phyloP scores from a whole-genome alignment of 2,113 vertebrate species.

The Apistogramma diplotaenia region DNA sequence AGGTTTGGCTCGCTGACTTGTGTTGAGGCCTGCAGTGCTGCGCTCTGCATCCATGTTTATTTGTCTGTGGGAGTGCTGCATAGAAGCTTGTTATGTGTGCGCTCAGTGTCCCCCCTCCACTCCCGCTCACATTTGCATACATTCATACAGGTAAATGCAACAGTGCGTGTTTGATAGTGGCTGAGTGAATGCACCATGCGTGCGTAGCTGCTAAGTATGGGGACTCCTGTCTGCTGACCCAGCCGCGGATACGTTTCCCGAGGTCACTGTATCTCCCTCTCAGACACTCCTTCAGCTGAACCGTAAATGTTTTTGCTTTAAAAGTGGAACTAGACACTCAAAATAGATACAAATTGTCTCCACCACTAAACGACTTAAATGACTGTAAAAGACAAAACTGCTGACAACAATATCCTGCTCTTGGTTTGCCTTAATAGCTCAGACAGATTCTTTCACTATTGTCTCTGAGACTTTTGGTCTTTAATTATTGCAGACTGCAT shows the following conservation, averaged over 20 bases:
- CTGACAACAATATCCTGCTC: neutral
- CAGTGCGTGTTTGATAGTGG: neutral
- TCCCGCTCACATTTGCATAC: neutral
- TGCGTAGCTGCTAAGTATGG: neutral
- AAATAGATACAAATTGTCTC: conserved; percentile 29
- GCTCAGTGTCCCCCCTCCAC: neutral
- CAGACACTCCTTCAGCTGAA: conserved; percentile 7
- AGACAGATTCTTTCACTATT: neutral
- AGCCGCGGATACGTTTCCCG: neutral
- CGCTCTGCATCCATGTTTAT: neutral
- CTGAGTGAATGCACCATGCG: neutral
- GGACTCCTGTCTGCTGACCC: neutral
- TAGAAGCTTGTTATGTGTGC: neutral
- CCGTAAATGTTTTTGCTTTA: conserved; percentile 55
- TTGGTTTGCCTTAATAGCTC: neutral
- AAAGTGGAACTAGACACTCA: conserved; percentile 1
- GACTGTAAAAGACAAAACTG: neutral
- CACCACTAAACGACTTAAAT: neutral
- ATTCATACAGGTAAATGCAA: neutral
- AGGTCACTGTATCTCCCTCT: conserved; percentile 14
- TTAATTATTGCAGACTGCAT: conserved; percentile 1
- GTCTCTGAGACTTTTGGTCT: neutral
- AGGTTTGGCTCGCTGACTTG: neutral
- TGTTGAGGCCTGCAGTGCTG: neutral
- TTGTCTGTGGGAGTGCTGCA: neutral